Evolutionary conservation across 2,113 vertebrate species (phyloP).

Genomic region (Marmota monax): DNA sequence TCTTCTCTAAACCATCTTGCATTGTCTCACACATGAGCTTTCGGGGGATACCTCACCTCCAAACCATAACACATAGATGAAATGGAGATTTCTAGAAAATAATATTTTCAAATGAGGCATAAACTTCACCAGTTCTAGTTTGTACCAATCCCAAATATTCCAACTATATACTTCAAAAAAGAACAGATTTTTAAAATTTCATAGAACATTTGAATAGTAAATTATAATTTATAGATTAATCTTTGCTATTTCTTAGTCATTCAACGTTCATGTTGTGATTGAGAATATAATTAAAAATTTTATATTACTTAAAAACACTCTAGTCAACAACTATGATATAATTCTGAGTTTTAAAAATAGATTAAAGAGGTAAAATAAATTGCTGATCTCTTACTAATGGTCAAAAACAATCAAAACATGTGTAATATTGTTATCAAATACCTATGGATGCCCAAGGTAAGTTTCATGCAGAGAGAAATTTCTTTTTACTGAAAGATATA

Average conservation of each 20-base stretch:
- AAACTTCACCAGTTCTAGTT: neutral
- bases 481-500: neutral
- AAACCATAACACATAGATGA: neutral
- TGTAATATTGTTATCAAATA: neutral
- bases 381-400: neutral
- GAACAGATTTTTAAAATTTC: neutral
- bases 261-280: neutral
- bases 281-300: slow-evolving; percentile 18
- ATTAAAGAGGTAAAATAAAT: slow-evolving; percentile 19
- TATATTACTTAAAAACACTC: neutral
- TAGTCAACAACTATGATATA: neutral
- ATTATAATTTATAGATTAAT: neutral
- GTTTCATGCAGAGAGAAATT: neutral
- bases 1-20: too few species aligned
- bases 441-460: neutral
- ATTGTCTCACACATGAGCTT: too few species aligned
- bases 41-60: too few species aligned
- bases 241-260: neutral
- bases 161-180: neutral
- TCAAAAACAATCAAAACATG: neutral
- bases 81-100: neutral
- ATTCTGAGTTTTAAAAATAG: neutral
- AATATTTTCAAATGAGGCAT: neutral
- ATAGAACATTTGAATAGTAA: neutral
- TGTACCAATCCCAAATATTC: neutral